phyloP scores from a whole-genome alignment of 2,113 vertebrate species.

The Phyllopteryx taeniolatus region DNA sequence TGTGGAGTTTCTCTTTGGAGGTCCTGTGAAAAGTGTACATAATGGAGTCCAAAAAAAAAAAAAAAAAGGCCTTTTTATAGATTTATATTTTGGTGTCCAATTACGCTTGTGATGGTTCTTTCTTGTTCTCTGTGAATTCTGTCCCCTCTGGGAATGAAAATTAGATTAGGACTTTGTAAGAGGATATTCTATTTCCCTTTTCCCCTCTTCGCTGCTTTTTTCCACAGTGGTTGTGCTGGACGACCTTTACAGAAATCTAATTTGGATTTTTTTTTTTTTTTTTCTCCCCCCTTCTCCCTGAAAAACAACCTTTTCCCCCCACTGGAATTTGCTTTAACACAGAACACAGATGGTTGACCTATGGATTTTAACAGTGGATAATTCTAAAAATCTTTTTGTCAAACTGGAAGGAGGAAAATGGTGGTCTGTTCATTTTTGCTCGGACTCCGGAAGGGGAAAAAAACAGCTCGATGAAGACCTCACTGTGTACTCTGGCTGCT shows the following conservation, averaged over 20 bases:
- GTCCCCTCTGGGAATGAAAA: slow-evolving; percentile 70
- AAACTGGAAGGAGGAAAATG: slow-evolving; percentile 36
- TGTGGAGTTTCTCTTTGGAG: slow-evolving; percentile 71
- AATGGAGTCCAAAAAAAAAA: slow-evolving; percentile 79
- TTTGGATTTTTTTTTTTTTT: slow-evolving; percentile 62
- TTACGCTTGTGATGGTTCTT: slow-evolving; percentile 76
- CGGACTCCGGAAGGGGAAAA: slow-evolving; percentile 21
- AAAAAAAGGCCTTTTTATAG: slow-evolving; percentile 72
- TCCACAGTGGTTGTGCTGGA: slow-evolving; percentile 63
- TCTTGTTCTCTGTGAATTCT: slow-evolving; percentile 72
- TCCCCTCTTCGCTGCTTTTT: slow-evolving; percentile 34
- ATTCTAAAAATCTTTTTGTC: slow-evolving; percentile 44
- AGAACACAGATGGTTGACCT: slow-evolving; percentile 55
- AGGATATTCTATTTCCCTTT: slow-evolving; percentile 72
- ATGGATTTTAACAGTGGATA: slow-evolving; percentile 58
- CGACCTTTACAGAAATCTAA: slow-evolving; percentile 77
- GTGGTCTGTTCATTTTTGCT: slow-evolving; percentile 33
- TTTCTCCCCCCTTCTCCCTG: slow-evolving; percentile 20
- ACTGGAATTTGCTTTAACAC: slow-evolving; percentile 54
- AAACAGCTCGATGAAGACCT: slow-evolving; percentile 44
- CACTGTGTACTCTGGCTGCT: slow-evolving; percentile 45
- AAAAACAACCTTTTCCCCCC: slow-evolving; percentile 49
- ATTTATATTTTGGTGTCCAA: slow-evolving; percentile 81
- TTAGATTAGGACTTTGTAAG: slow-evolving; percentile 78
- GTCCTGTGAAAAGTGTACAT: slow-evolving; percentile 93